Conservation (phyloP, 2,888 invertebrate species). For the Metallyticus violacea region DNA sequence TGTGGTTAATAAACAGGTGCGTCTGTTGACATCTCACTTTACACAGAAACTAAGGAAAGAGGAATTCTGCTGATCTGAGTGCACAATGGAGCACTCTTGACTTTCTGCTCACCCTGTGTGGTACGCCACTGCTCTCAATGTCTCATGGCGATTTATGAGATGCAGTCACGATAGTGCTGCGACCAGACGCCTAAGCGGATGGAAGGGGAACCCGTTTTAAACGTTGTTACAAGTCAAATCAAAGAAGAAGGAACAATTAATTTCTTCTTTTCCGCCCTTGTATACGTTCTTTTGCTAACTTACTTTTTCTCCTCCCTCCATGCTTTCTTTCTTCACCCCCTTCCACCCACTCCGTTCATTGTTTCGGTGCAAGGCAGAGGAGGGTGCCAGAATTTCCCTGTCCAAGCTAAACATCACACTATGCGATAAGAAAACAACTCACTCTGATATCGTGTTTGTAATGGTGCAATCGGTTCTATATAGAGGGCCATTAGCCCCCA, state of each 20-base stretch:
- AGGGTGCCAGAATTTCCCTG: constrained; percentile 10
- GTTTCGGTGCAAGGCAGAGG: constrained; percentile 21
- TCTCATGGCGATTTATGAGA: constrained; percentile 6
- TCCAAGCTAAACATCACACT: background rate
- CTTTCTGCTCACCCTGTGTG: no score
- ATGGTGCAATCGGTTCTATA: background rate
- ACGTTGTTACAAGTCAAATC: constrained; percentile 7
- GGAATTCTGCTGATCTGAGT: no score
- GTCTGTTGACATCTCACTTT: no score
- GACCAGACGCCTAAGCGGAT: background rate
- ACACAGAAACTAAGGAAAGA: no score
- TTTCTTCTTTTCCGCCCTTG: background rate
- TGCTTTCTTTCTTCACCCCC: background rate
- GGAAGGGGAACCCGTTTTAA: background rate
- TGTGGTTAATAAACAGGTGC: no score
- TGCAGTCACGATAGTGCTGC: constrained; percentile 4
- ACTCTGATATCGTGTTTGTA: background rate
- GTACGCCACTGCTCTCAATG: background rate
- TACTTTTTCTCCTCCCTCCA: constrained; percentile 7
- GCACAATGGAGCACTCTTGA: no score
- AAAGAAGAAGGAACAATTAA: constrained; percentile 16
- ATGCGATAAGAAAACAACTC: background rate
- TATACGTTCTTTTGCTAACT: background rate
- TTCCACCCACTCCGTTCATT: constrained; percentile 15
- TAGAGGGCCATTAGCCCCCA: no score